phyloP scores from a whole-genome alignment of 2,113 vertebrate species.

The Todiramphus chloris region DNA sequence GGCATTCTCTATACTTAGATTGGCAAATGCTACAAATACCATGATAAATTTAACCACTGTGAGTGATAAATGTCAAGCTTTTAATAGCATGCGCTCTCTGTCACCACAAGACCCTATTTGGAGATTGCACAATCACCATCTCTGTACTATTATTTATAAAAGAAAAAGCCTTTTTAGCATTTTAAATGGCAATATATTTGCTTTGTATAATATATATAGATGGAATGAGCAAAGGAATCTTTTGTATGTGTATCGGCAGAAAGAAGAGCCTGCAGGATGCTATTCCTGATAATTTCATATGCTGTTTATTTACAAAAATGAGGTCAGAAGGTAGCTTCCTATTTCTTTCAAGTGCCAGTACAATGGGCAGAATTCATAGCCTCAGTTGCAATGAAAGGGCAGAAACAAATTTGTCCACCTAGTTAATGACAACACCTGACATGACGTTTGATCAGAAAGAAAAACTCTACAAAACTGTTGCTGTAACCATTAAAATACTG shows the following conservation, averaged over 20 bases:
- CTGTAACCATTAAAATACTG: not conserved
- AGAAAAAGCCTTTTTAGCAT: not conserved
- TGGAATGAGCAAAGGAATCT: not conserved
- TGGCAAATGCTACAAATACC: conserved; percentile 61
- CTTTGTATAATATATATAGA: not conserved
- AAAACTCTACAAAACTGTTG: not conserved
- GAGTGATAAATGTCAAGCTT: conserved; percentile 67
- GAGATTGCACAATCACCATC: not conserved
- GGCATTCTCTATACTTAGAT: conserved; percentile 63
- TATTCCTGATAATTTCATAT: not conserved
- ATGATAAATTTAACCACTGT: conserved; percentile 51
- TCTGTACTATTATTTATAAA: not conserved
- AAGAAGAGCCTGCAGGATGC: not conserved
- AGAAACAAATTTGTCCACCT: not conserved
- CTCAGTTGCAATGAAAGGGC: not conserved
- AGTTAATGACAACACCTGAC: not conserved
- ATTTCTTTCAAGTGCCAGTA: not conserved
- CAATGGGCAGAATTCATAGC: not conserved
- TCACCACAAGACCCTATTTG: conserved; percentile 48
- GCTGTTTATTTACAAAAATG: not conserved
- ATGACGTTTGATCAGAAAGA: not conserved
- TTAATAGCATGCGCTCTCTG: conserved; percentile 49
- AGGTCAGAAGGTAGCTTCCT: not conserved
- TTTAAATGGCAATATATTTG: not conserved
- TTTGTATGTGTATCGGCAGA: not conserved